phyloP scores from a whole-genome alignment of 2,888 invertebrate species.

The Alloplasta piceator region DNA sequence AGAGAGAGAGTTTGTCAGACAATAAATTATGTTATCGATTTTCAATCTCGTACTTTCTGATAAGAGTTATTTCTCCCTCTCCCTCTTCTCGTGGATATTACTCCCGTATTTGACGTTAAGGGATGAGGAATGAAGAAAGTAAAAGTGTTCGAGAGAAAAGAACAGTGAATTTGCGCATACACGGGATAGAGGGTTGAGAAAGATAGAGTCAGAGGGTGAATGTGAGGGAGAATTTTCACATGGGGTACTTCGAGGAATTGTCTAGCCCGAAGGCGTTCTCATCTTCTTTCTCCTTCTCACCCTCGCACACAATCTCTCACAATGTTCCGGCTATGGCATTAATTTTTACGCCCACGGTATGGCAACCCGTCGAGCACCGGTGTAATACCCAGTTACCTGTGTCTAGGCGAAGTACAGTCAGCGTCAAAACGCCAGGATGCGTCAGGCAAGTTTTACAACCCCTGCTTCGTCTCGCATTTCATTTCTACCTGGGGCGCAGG shows the following conservation, averaged over 20 bases:
- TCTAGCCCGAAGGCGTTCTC: conserved; percentile 31
- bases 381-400: conserved; percentile 75
- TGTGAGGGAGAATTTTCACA: conserved; percentile 33
- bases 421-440: conserved; percentile 45
- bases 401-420: conserved; percentile 73
- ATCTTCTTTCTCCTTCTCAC: conserved; percentile 30
- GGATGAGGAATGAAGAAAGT: conserved; percentile 12
- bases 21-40: conserved; percentile 52
- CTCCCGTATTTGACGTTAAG: background rate
- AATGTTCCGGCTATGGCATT: conserved; percentile 44
- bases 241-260: conserved; percentile 46
- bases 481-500: background rate
- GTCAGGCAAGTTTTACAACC: background rate
- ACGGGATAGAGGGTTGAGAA: background rate
- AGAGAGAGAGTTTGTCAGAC: background rate
- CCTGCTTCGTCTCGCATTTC: background rate
- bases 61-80: background rate
- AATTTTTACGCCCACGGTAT: conserved; percentile 72
- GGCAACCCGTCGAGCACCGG: conserved; percentile 70
- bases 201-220: background rate
- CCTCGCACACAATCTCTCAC: conserved; percentile 11
- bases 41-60: conserved; percentile 33
- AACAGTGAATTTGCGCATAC: background rate
- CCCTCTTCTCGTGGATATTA: conserved; percentile 1
- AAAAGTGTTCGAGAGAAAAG: conserved; percentile 31